A percentile compares a stretch with the other conserved stretches of the same genome.
phyloP scores from a whole-genome alignment of 2,113 vertebrate species.

The Andinoacara biseriatus region DNA sequence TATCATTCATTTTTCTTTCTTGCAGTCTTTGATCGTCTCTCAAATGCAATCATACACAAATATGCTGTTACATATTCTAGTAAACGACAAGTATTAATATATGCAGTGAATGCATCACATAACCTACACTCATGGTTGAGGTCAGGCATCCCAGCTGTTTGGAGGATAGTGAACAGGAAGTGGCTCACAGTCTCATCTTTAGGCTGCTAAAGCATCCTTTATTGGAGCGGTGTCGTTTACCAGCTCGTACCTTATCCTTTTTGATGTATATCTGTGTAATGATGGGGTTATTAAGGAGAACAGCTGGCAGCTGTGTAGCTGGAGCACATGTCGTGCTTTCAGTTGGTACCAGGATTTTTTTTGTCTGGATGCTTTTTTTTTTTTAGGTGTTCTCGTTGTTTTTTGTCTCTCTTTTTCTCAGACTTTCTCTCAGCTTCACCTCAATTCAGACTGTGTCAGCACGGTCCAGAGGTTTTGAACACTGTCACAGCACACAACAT shows the following conservation, averaged over 20 bases:
- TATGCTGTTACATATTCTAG: neutral
- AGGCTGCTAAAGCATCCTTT: neutral
- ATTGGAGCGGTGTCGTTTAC: conserved; percentile 16
- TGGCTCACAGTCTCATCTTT: conserved; percentile 15
- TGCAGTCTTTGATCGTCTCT: conserved; percentile 4
- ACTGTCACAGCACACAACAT: neutral
- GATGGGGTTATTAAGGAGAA: conserved; percentile 58
- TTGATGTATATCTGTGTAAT: conserved; percentile 39
- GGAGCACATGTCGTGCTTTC: conserved; percentile 22
- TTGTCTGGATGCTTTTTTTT: neutral
- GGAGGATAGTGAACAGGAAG: neutral
- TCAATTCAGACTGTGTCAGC: neutral
- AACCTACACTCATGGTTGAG: neutral
- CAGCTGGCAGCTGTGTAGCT: conserved; percentile 57
- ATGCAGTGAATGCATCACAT: neutral
- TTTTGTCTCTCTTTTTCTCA: neutral
- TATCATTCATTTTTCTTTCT: neutral
- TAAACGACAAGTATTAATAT: conserved; percentile 24
- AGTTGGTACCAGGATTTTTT: neutral
- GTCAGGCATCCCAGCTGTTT: neutral
- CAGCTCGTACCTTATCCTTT: conserved; percentile 29
- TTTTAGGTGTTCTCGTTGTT: neutral
- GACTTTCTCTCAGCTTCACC: conserved; percentile 1
- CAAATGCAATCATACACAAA: conserved; percentile 33
- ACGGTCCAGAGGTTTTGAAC: conserved; percentile 5